Base-by-base conservation (phyloP, 92 coral and sea anemone species). In the Heliopora coerulea region DNA sequence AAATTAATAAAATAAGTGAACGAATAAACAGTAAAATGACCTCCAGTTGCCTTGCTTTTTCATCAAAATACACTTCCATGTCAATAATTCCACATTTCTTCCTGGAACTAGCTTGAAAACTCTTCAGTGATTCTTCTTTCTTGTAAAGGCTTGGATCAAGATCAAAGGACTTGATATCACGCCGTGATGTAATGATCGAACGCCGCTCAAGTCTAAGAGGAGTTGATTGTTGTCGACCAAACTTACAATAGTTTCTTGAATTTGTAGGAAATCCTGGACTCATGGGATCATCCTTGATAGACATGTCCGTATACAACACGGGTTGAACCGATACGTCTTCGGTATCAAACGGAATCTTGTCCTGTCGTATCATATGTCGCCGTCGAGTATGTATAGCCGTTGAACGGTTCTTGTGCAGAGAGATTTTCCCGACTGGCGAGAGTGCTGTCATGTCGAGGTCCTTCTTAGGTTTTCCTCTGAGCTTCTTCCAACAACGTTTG, bases 11-110 rank as follows among this genome's bases (percentile, higher is more conserved):
- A 15, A 2, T 6, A 46, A 28, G 21, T 17, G 37, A 58, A 14
- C 3, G 21, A 12, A 58, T 9, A 58, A 1, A 14, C 20, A 21
- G 15, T 6, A 12, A 14, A 67, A 20, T 14, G 13, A 67, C 74
- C 74, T 67, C 17, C 24, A 67, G 34, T 44, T 27, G 17, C 19
- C 18, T 30, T 13, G 58, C 30, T 1, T 29, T 48, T 1, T 8
- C 37, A 20, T 67, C 59, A 23, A 37, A 67, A 29, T 49, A 44
- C 9, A 67, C 41, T 48, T 67, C 74, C 13, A 59, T 67, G 18
- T 67, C 74, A 21, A 67, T 44, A 27, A n/a, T 41, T 0, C 74
- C 74, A 29, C 74, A 67, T 67, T n/a, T 67, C 58, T 44, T 44
- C 21, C 29, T 67, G 31, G 32, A 46, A 2, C 35, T 21, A 49